These are phyloP conservation scores for Bradypodion ventrale DNA, from an alignment of 2,797 vertebrate species.

Conservation along the genomic window DNA sequence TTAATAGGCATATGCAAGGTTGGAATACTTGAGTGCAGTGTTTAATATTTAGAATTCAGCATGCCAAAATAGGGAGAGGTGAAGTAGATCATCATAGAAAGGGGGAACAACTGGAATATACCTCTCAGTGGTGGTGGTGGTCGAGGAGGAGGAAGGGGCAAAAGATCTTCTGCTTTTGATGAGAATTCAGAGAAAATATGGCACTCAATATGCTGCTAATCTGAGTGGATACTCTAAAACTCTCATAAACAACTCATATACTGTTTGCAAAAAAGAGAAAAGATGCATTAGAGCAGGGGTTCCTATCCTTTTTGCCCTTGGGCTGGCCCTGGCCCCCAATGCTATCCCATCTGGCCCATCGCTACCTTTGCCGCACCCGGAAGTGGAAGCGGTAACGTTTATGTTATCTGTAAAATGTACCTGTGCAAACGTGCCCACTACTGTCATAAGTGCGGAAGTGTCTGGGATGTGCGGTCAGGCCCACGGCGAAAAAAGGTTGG, in stretches of 20 bases:
- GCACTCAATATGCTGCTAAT: neutral
- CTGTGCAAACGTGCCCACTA: too few species aligned
- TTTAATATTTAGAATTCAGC: neutral
- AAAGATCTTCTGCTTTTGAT: neutral
- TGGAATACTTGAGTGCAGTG: neutral
- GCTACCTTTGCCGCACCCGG: too few species aligned
- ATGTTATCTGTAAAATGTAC: too few species aligned
- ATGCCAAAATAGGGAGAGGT: neutral
- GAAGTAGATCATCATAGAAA: neutral
- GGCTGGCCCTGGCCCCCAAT: too few species aligned
- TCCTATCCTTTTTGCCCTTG: too few species aligned
- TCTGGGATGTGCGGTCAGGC: too few species aligned
- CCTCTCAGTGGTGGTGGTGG: neutral
- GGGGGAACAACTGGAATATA: neutral
- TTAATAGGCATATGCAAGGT: neutral
- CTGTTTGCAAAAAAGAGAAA: constrained; percentile 2
- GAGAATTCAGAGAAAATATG: neutral
- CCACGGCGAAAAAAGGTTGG: too few species aligned
- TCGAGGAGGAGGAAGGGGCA: too few species aligned
- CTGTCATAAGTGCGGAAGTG: too few species aligned
- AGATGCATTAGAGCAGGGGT: too few species aligned
- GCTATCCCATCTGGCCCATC: too few species aligned
- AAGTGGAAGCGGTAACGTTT: too few species aligned
- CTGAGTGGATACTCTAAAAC: neutral
- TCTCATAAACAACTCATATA: neutral